phyloP scores from a whole-genome alignment of 2,113 vertebrate genomes.

The Bufo gargarizans region DNA sequence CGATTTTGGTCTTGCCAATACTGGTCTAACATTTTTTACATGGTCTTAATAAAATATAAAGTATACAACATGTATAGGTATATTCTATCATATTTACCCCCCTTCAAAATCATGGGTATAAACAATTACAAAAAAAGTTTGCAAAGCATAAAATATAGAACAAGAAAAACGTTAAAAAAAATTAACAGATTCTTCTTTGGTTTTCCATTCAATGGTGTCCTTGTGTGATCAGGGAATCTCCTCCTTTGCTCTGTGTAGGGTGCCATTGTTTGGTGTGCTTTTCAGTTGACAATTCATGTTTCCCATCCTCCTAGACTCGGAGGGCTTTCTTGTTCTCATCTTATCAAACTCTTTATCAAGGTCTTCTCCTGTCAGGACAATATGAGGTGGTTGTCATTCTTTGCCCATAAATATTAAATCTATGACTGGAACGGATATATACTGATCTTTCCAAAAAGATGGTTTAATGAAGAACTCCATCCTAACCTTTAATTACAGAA shows the following conservation, averaged over 20 bases:
- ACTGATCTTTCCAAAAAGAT: neutral
- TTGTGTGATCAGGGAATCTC: conserved; percentile 14
- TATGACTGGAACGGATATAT: neutral
- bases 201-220: neutral
- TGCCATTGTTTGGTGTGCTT: neutral
- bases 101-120: neutral
- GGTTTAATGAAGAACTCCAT: neutral
- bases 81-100: neutral
- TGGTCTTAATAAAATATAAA: neutral
- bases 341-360: conserved; percentile 35
- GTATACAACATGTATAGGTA: neutral
- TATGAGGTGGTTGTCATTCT: conserved; percentile 52
- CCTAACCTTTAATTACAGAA: neutral
- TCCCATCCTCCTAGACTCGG: conserved; percentile 48
- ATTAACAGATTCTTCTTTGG: conserved; percentile 44
- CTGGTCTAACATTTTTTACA: neutral
- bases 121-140: conserved; percentile 10
- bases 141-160: neutral
- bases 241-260: neutral
- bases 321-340: conserved; percentile 39
- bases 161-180: neutral
- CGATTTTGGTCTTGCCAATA: neutral
- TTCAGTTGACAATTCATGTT: neutral
- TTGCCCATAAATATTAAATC: conserved; percentile 16
- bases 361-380: conserved; percentile 55